Percentiles rank a stretch among this genome's conserved stretches.
Evolutionary conservation across 2,113 vertebrate genomes (phyloP).

Genomic region (Megalops atlanticus): DNA sequence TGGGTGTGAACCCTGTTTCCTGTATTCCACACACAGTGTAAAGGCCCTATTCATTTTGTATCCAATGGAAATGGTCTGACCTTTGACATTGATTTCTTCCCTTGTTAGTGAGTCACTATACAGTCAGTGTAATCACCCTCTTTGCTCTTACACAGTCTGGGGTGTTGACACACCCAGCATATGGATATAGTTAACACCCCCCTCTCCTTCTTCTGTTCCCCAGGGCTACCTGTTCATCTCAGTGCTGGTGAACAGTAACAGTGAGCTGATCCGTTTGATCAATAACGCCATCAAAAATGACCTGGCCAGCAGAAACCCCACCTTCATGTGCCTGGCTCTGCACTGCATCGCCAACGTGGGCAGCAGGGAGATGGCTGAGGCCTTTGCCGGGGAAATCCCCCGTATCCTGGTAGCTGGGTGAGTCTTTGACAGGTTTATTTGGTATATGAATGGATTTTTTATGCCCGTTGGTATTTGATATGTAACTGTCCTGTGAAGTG

Average conservation of each 20-base stretch:
- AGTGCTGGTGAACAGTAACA: constrained; percentile 91
- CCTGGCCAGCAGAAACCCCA: constrained; percentile 91
- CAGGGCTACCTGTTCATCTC: constrained; percentile 94
- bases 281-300: constrained; percentile 95
- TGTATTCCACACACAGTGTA: no score
- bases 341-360: constrained; percentile 94
- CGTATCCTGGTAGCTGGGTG: constrained; percentile 90
- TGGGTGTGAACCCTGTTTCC: not conserved
- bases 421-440: constrained; percentile 47
- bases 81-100: no score
- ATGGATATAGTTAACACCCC: not conserved
- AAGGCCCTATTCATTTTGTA: no score
- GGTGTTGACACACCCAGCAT: no score
- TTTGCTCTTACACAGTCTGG: not conserved
- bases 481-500: no score
- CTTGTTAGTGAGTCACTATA: not conserved
- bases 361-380: constrained; percentile 92
- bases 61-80: no score
- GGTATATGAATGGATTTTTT: not conserved
- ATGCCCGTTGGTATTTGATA: no score
- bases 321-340: constrained; percentile 92
- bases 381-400: constrained; percentile 88
- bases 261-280: constrained; percentile 89
- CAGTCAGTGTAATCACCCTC: not conserved
- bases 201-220: not conserved